Base-by-base conservation (phyloP, 2,797 vertebrate genomes). In the Typhlichthys subterraneus region DNA sequence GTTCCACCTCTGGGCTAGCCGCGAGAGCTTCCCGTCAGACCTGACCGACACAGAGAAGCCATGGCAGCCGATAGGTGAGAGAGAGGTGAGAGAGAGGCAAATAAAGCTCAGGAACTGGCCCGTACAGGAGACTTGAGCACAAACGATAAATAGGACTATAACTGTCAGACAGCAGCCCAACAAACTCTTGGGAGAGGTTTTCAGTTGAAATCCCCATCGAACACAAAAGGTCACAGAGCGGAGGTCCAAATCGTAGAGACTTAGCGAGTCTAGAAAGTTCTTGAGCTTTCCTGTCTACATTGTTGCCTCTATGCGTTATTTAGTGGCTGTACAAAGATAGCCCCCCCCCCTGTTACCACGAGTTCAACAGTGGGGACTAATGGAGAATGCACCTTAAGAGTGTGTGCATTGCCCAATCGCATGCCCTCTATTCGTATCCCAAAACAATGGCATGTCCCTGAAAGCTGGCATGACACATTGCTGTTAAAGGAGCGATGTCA, bases 1-100 rank as follows among this genome's bases (percentile, higher is more conserved):
- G 83, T 92, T 94, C 90, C 93, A 92, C 87, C 89, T 91, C 91
- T 93, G 93, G 69, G 92, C 89, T 91, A 94, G 91, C 48, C 73
- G 88, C 67, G 84, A 84, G 76, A 93, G 82, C 73, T 82, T 90
- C 76, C 86, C 82, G 75, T 91, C 89, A 0, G 87, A 87, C 84
- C 90, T 92, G 85, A 72, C 29, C 6, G 1, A 70, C 81, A 76
- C 75, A 81, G 68, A 69, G 64, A 13, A 52, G 13, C 12, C 42
- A 29, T 3, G 23, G 23, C 13, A 45, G 53, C 12, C 10, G 53
- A 61, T 49, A 9, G 12, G 59, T 45, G 49, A 45, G n/a, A 12
- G 6, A 23, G 23, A 23, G 23, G 23, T 4, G 23, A 29, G 4
- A 4, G 23, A 12, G 6, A 33, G 33, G 31, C 11, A 10, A 7